Percentiles rank a stretch among this genome's conserved stretches.
Evolutionary conservation across 2,797 vertebrate species (phyloP).

Genomic region (Buceros bicornis): DNA sequence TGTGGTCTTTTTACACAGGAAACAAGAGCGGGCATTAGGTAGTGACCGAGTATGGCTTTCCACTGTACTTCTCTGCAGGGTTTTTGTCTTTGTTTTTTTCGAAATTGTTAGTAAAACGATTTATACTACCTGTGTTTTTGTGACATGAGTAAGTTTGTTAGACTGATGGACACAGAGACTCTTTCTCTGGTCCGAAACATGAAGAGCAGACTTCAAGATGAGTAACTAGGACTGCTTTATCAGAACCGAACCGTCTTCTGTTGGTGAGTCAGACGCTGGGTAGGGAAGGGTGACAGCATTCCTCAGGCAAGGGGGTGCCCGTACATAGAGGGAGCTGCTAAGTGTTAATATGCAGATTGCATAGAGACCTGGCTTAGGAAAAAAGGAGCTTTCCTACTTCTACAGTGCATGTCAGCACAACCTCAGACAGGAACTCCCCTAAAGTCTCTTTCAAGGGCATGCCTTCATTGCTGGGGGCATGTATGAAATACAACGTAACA

Average conservation of each 20-base stretch:
- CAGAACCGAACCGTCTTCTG: neutral
- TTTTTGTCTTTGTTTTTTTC: neutral
- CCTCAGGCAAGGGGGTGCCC: neutral
- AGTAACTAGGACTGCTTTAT: neutral
- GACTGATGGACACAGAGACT: neutral
- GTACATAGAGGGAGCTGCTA: neutral
- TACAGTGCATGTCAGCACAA: neutral
- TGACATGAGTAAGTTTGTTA: neutral
- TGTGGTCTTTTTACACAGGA: neutral
- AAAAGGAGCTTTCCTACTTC: neutral
- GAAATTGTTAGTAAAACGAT: neutral
- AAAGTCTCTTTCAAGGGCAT: neutral
- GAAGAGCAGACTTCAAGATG: neutral
- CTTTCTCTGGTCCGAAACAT: neutral
- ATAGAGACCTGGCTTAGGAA: neutral
- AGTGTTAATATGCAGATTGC: neutral
- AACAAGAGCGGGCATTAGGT: neutral
- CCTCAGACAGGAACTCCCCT: neutral
- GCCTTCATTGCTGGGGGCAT: neutral
- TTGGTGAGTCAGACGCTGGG: neutral
- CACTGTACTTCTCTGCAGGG: neutral
- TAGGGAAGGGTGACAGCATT: neutral
- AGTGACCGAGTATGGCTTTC: neutral
- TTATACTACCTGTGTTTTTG: neutral
- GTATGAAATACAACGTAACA: neutral